A percentile compares a stretch with the other conserved stretches of the same genome.
Conservation (phyloP, 2,888 invertebrate genomes). For the Cyclophora albipunctata region DNA sequence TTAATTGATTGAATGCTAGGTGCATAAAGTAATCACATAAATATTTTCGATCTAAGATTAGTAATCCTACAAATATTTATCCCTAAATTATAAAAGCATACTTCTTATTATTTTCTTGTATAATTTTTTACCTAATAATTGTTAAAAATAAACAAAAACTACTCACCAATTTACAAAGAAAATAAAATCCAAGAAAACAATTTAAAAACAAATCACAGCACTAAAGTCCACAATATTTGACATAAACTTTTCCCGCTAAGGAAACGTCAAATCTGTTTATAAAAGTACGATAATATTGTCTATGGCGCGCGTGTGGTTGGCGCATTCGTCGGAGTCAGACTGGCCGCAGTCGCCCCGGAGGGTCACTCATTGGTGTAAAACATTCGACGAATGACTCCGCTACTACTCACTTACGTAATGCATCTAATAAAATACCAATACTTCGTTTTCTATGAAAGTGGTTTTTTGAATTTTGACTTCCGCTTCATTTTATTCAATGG, state of each 20-base stretch:
- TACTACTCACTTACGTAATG: conserved; percentile 9
- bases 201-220: conserved; percentile 20
- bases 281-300: conserved; percentile 4
- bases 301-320: conserved; percentile 19
- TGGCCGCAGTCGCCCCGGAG: conserved; percentile 15
- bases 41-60: too few relatives aligned
- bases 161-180: conserved; percentile 23
- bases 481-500: too few relatives aligned
- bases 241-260: conserved; percentile 43
- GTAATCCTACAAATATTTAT: too few relatives aligned
- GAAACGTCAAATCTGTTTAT: conserved; percentile 47
- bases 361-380: conserved; percentile 4
- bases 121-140: neutral
- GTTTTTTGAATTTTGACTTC: too few relatives aligned
- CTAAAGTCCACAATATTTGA: conserved; percentile 42
- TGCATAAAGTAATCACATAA: too few relatives aligned
- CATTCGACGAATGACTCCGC: conserved; percentile 5
- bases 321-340: conserved; percentile 27
- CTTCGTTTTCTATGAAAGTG: neutral
- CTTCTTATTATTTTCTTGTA: too few relatives aligned
- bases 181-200: conserved; percentile 24
- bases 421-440: conserved; percentile 10
- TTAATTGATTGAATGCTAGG: too few relatives aligned
- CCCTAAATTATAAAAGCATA: too few relatives aligned
- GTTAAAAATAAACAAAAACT: neutral